A percentile compares a stretch with the other conserved stretches of the same genome.
phyloP scores from a whole-genome alignment of 2,113 vertebrate genomes.

The Ceratotherium simum region DNA sequence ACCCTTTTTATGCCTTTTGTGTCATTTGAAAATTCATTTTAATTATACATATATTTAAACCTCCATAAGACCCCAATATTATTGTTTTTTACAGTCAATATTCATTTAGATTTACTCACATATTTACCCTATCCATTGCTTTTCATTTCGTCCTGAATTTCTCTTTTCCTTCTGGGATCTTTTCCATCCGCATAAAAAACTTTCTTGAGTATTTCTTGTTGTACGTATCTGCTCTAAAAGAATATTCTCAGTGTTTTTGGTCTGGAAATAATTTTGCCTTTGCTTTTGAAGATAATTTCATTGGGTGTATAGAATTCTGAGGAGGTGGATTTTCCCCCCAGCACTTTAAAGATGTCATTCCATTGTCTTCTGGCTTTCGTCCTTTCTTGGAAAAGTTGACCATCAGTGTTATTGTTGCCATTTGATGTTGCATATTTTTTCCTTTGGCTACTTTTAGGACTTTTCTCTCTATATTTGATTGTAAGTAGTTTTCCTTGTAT shows the following conservation, averaged over 20 bases:
- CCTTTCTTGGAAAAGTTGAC: neutral
- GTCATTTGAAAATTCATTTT: neutral
- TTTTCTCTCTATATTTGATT: neutral
- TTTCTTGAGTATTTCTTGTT: neutral
- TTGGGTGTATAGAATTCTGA: neutral
- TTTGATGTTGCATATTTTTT: neutral
- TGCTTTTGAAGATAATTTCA: conserved; percentile 15
- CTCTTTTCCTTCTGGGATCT: neutral
- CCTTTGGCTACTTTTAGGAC: neutral
- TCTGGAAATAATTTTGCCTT: conserved; percentile 10
- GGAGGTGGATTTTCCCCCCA: neutral
- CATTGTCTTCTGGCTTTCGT: neutral
- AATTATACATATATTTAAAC: neutral
- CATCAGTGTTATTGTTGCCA: neutral
- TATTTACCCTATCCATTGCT: neutral
- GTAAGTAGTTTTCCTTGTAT: neutral
- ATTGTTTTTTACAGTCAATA: neutral
- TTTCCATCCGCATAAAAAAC: neutral
- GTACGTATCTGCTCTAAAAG: neutral
- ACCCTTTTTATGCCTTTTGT: neutral
- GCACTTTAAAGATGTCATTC: neutral
- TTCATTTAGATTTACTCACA: neutral
- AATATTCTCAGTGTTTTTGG: neutral
- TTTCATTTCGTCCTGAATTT: conserved; percentile 25
- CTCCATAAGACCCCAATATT: neutral